Conservation (phyloP, 2,113 vertebrate genomes). For the Ivindomyrus marchei region DNA sequence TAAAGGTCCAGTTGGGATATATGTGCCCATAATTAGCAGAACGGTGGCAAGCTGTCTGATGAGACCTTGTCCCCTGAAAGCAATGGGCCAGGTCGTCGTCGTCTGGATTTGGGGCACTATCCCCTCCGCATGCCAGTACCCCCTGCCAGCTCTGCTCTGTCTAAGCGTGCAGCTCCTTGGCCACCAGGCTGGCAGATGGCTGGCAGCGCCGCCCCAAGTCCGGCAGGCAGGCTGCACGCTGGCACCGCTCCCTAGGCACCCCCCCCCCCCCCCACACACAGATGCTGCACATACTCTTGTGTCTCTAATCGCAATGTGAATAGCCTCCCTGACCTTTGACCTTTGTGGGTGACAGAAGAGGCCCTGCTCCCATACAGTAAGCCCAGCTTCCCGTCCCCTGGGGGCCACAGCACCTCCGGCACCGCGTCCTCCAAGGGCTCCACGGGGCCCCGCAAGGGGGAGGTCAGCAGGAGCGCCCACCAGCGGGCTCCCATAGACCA, state of each 20-base stretch:
- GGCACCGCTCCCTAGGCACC: conserved; percentile 35
- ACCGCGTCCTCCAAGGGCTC: conserved; percentile 96
- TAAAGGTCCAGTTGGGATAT: background rate
- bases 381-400: conserved; percentile 91
- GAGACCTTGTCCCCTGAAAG: background rate
- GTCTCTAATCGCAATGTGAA: background rate
- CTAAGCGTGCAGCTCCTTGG: background rate
- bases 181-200: background rate
- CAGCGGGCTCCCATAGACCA: conserved; percentile 82
- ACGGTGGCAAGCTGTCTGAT: background rate
- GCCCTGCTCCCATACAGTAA: conserved; percentile 89
- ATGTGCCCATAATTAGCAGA: conserved; percentile 4
- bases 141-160: background rate
- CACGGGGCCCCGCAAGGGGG: conserved; percentile 86
- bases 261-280: background rate
- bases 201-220: conserved; percentile 38
- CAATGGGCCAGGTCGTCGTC: background rate
- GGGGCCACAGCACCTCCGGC: conserved; percentile 90
- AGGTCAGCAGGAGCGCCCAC: conserved; percentile 64
- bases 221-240: conserved; percentile 42
- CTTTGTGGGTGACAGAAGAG: conserved; percentile 69
- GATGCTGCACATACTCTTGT: background rate
- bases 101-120: conserved; percentile 20
- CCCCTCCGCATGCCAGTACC: background rate
- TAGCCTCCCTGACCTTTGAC: background rate